phyloP scores from a whole-genome alignment of 2,113 vertebrate species.

The Gila orcuttii region DNA sequence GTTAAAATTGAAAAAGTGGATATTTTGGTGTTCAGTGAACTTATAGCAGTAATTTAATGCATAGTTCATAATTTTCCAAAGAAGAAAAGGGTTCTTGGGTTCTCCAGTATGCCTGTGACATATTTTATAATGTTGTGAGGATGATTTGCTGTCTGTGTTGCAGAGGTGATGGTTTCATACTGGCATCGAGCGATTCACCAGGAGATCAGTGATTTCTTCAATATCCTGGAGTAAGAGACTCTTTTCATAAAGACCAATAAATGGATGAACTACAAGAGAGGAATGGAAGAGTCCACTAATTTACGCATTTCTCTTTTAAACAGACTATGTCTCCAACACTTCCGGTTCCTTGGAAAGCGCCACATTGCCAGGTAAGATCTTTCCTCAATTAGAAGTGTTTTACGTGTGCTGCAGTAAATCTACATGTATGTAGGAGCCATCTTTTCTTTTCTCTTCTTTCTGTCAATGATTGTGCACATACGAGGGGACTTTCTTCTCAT shows the following conservation, averaged over 20 bases:
- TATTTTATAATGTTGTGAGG: neutral
- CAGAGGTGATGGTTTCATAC: constrained; percentile 94
- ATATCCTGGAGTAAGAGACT: constrained; percentile 93
- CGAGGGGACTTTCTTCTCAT: too few relatives aligned
- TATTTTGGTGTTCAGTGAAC: too few relatives aligned
- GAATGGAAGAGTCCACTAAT: neutral
- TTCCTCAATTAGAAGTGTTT: neutral
- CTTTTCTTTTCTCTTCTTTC: neutral
- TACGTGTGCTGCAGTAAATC: neutral
- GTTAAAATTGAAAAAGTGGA: too few relatives aligned
- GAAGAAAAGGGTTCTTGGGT: too few relatives aligned
- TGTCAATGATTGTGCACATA: neutral
- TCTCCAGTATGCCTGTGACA: too few relatives aligned
- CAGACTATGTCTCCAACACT: constrained; percentile 97
- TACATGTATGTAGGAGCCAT: neutral
- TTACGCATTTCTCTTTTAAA: constrained; percentile 11
- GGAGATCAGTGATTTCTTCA: constrained; percentile 97
- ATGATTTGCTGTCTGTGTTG: constrained; percentile 54
- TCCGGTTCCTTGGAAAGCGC: constrained; percentile 94
- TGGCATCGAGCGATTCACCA: constrained; percentile 93
- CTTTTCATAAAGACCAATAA: neutral
- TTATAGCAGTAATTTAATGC: too few relatives aligned
- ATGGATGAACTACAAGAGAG: neutral
- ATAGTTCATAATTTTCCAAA: too few relatives aligned
- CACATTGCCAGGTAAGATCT: constrained; percentile 90